Percentiles rank a stretch among this genome's conserved stretches.
These are phyloP conservation scores for Mythimna lalbum DNA, from an alignment of 2,888 invertebrate genomes.

Conservation along the genomic window DNA sequence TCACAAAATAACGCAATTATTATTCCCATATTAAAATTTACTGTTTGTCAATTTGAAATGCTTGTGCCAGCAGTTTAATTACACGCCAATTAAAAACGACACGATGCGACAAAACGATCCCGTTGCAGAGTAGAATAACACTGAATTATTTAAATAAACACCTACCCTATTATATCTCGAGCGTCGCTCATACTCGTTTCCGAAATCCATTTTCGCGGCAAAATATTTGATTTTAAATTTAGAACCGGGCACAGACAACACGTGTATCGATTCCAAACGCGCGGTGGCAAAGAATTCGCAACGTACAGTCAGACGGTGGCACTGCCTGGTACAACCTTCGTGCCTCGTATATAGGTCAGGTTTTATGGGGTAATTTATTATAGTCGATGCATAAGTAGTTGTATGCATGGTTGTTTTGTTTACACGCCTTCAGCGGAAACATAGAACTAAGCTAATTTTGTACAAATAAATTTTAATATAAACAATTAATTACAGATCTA, in stretches of 20 bases:
- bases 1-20: background rate
- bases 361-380: conserved; percentile 67
- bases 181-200: conserved; percentile 89
- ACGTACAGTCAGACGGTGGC: conserved; percentile 63
- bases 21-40: conserved; percentile 2
- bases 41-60: conserved; percentile 3
- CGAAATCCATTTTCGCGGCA: conserved; percentile 86
- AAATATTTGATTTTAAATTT: conserved; percentile 40
- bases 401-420: conserved; percentile 33
- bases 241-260: conserved; percentile 52
- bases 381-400: conserved; percentile 27
- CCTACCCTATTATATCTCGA: conserved; percentile 91
- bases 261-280: conserved; percentile 79
- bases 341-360: conserved; percentile 79
- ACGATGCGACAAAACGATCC: conserved; percentile 23
- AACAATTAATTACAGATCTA: too few species aligned
- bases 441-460: background rate
- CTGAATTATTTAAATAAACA: conserved; percentile 9
- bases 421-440: background rate
- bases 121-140: background rate
- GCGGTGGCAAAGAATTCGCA: conserved; percentile 75
- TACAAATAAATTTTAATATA: too few species aligned
- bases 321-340: conserved; percentile 74
- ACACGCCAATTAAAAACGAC: conserved; percentile 8
- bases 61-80: conserved; percentile 1